phyloP scores from a whole-genome alignment of 2,113 vertebrate species.

The Talpa occidentalis region DNA sequence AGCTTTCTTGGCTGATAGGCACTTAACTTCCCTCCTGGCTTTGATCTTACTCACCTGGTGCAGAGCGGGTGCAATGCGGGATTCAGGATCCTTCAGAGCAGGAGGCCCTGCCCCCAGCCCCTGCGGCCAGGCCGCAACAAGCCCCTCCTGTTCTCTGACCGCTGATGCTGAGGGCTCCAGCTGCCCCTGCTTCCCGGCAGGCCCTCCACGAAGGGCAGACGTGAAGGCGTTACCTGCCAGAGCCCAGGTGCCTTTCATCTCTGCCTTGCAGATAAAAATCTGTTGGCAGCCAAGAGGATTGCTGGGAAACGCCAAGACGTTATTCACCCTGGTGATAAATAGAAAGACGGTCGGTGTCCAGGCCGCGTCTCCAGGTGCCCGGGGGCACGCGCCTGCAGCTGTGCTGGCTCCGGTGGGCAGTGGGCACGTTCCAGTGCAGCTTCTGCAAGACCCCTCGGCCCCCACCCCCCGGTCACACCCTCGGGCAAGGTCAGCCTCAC shows the following conservation, averaged over 20 bases:
- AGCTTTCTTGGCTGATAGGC: neutral
- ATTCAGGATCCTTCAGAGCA: neutral
- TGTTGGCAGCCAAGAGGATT: neutral
- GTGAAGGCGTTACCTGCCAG: neutral
- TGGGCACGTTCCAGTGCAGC: rapidly evolving
- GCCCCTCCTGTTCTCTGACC: neutral
- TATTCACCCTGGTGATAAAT: neutral
- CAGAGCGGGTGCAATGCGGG: neutral
- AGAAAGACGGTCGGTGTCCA: neutral
- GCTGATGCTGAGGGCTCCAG: neutral
- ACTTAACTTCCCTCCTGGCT: neutral
- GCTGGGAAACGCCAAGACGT: neutral
- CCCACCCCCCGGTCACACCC: too few species aligned
- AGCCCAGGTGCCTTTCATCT: neutral
- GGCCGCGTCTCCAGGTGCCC: neutral
- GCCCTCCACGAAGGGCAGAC: neutral
- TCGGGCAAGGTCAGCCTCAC: neutral
- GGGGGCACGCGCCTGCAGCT: rapidly evolving
- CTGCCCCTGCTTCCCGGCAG: neutral
- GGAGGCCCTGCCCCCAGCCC: neutral
- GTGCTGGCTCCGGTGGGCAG: neutral
- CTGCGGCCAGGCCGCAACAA: neutral
- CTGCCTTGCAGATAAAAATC: neutral
- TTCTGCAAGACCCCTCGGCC: too few species aligned
- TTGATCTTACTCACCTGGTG: neutral